A percentile compares a stretch with the other conserved stretches of the same genome.
These are phyloP conservation scores for Plumapathes pennacea DNA, from an alignment of 92 coral and sea anemone genomes.

Conservation along the genomic window DNA sequence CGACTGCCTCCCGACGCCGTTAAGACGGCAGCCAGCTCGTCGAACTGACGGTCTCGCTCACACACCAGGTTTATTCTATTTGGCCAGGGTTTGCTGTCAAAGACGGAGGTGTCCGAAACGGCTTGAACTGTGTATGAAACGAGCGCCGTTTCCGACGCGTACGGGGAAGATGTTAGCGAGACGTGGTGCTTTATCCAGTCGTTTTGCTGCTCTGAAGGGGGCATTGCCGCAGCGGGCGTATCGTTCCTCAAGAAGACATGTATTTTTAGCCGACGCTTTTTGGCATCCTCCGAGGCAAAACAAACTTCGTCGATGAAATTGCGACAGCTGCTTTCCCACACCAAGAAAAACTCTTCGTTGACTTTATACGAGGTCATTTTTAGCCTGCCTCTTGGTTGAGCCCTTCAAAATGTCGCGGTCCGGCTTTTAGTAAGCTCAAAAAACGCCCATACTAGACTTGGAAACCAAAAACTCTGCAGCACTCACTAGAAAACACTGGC, in stretches of 20 bases:
- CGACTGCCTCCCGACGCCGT: constrained; percentile 25
- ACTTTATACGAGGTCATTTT: no score
- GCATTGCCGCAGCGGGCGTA: constrained; percentile 80
- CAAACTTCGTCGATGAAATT: constrained; percentile 75
- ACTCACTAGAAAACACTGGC: no score
- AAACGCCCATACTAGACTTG: no score
- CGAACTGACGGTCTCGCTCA: constrained; percentile 78
- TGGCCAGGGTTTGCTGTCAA: constrained; percentile 5
- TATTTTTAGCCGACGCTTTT: constrained; percentile 51
- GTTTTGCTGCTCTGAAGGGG: constrained; percentile 55
- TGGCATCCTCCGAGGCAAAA: constrained; percentile 59
- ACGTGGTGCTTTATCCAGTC: constrained; percentile 69
- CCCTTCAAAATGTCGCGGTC: no score
- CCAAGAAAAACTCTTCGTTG: constrained; percentile 69
- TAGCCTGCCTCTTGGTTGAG: no score
- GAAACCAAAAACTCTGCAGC: no score
- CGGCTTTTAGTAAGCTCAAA: no score
- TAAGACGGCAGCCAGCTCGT: constrained; percentile 75
- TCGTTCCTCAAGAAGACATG: constrained; percentile 86
- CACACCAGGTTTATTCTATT: constrained; percentile 56
- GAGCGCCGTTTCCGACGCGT: constrained; percentile 81
- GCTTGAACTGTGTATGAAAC: constrained; percentile 48
- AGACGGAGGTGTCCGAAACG: constrained; percentile 26
- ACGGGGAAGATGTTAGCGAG: constrained; percentile 85
- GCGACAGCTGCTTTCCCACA: constrained; percentile 99